Conservation (phyloP, 2,797 vertebrate species). For the Craterocephalus amniculus region DNA sequence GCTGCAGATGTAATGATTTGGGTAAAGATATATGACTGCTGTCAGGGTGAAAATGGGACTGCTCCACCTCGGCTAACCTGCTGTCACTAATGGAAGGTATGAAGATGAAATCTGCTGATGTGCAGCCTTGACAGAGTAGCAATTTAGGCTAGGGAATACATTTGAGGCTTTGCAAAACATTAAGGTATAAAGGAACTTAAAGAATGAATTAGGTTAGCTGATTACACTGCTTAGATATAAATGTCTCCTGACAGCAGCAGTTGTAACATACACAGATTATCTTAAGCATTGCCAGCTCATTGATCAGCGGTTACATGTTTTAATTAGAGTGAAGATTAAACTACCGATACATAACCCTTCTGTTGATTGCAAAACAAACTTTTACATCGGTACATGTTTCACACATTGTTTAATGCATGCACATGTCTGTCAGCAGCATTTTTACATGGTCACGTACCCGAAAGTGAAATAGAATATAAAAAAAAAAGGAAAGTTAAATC, state of each 20-base stretch:
- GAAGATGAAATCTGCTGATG: constrained; percentile 12
- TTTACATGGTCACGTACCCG: not conserved
- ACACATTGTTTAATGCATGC: not conserved
- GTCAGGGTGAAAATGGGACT: not conserved
- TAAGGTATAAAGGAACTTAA: constrained; percentile 31
- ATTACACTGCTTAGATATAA: constrained; percentile 41
- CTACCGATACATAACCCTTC: not conserved
- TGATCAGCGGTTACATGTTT: constrained; percentile 25
- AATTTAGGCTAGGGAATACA: constrained; percentile 20
- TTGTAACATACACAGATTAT: constrained; percentile 30
- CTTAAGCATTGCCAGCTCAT: constrained; percentile 28
- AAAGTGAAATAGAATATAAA: not conserved
- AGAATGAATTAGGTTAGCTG: constrained; percentile 44
- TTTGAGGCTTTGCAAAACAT: constrained; percentile 25
- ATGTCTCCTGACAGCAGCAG: constrained; percentile 34
- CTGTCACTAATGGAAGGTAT: constrained; percentile 1
- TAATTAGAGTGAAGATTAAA: not conserved
- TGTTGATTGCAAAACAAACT: not conserved
- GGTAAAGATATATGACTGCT: constrained; percentile 9
- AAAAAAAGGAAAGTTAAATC: not conserved
- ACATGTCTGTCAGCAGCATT: not conserved
- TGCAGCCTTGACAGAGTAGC: constrained; percentile 24
- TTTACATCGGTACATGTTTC: not conserved
- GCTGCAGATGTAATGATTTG: not conserved
- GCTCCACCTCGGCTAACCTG: constrained; percentile 13